Evolutionary conservation across 2,113 vertebrate genomes (phyloP).

Genomic region (Chunga burmeisteri): DNA sequence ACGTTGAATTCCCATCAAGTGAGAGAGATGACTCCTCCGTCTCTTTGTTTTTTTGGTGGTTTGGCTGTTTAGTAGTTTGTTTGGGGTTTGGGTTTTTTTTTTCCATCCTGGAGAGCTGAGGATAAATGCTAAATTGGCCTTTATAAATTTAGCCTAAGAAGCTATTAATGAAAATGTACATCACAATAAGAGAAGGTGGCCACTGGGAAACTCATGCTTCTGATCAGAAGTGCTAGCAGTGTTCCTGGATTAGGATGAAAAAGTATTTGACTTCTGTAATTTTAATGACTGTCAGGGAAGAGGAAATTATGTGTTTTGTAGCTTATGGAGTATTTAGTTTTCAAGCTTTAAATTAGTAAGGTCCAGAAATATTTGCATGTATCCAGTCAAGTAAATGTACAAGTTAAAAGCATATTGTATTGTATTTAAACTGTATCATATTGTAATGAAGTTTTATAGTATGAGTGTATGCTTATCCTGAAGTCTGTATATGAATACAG

Average conservation of each 20-base stretch:
- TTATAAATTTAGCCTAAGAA: not conserved
- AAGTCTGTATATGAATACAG: not conserved
- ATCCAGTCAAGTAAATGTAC: not conserved
- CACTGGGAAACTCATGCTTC: not conserved
- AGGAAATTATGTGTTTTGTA: not conserved
- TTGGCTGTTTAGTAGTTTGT: not conserved
- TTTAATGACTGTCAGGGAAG: not conserved
- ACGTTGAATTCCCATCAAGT: accelerated
- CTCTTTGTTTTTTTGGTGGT: not conserved
- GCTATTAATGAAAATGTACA: not conserved
- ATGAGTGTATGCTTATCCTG: not conserved
- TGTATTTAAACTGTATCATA: not conserved
- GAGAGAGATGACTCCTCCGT: not conserved
- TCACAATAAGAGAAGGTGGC: not conserved
- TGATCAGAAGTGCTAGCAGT: not conserved
- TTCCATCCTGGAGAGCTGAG: not conserved
- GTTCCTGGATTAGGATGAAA: not conserved
- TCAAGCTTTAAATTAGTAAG: not conserved
- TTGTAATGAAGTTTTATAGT: not conserved
- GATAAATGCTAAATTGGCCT: not conserved
- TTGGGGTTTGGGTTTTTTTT: not conserved
- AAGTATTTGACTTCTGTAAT: not conserved
- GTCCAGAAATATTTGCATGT: not conserved
- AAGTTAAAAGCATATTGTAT: not conserved
- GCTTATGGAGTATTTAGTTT: not conserved